phyloP scores from a whole-genome alignment of 2,113 vertebrate species.

The Aptenodytes patagonicus region DNA sequence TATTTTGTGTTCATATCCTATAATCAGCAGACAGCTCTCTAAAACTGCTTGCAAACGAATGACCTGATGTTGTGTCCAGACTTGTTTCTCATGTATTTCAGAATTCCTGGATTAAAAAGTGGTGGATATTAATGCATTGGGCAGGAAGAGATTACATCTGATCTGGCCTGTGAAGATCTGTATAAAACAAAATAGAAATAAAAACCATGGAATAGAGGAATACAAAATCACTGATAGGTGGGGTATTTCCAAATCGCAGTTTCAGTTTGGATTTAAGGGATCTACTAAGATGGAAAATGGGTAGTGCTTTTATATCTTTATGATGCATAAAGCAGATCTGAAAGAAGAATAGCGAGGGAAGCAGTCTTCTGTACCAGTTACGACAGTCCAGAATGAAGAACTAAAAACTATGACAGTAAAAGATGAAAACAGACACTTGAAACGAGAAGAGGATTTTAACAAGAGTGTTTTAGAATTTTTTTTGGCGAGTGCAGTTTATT shows the following conservation, averaged over 20 bases:
- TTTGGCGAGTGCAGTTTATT: background rate
- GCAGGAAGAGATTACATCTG: background rate
- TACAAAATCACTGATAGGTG: background rate
- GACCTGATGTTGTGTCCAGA: background rate
- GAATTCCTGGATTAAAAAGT: background rate
- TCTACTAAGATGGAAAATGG: background rate
- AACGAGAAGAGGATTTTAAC: background rate
- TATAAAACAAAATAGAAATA: background rate
- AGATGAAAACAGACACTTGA: background rate
- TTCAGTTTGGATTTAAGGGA: background rate
- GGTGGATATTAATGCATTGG: background rate
- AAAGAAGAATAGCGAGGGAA: background rate
- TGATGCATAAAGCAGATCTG: background rate
- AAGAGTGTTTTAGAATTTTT: background rate
- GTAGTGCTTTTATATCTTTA: background rate
- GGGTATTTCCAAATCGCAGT: background rate
- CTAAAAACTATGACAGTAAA: background rate
- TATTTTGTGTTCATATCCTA: background rate
- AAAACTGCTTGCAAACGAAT: background rate
- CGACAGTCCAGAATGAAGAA: background rate
- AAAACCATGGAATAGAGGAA: background rate
- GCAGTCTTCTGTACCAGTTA: background rate
- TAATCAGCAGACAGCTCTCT: background rate
- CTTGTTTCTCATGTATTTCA: background rate
- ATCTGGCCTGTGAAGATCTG: background rate